Evolutionary conservation across 1,140 invertebrate species (phyloP), one percentile per base, ranked within the genome.

Genomic region (Sarcophaga bullata): DNA sequence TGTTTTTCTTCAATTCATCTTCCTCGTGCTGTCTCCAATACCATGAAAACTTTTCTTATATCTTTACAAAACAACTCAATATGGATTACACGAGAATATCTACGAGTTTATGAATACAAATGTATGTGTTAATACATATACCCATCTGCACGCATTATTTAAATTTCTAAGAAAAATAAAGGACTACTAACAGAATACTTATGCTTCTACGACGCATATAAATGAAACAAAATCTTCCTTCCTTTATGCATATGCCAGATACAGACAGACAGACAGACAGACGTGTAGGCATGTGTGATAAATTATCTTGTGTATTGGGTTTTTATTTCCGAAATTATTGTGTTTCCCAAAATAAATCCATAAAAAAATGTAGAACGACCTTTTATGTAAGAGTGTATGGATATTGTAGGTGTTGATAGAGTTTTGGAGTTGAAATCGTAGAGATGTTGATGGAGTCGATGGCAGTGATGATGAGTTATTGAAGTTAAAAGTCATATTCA

Each of bases 201-300:
- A 48, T 49, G 48, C 47, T 48, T 76, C n/a, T 48, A 76, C 47
- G 8, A 48, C 73, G 48, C 13, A 76, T 8, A 17, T 47, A 76
- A n/a, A 1, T 37, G 17, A 62, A 7, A 25, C 17, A 6, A 72
- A 72, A 72, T 76, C 10, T 76, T n/a, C 73, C 48, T 76, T n/a
- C 48, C 47, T n/a, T 76, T 48, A 15, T 76, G 47, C 13, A 49
- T 76, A 47, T 49, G 48, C 17, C 25, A 19, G 17, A 72, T 0
- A 72, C 8, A 17, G n/a, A 72, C 17, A 7, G 15, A 62, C 7
- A 9, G 62, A 19, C 17, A 72, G 62, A 76, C 25, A 15, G 25
- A 83, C 84, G 86, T 87, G 86, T 86, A 87, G 86, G 86, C 87
- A 88, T 88, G 87, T 88, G 87, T 87, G 84, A 88, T 88, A 88